These are phyloP conservation scores for Drosophila navojoa DNA, from an alignment of 1,140 invertebrate species.

Conservation along the genomic window DNA sequence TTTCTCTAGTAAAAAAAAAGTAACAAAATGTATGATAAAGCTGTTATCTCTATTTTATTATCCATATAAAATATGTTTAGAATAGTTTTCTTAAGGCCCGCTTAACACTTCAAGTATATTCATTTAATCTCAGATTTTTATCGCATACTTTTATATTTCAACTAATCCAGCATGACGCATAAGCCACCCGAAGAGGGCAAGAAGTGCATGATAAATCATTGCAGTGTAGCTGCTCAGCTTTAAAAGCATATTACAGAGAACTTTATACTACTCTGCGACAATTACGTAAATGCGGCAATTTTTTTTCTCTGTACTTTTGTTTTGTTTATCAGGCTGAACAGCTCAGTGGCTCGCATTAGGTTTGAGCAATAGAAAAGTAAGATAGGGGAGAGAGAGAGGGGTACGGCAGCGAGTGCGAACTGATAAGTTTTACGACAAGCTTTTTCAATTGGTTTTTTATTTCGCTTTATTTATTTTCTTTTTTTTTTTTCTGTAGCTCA, in stretches of 20 bases:
- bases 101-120: neutral
- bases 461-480: too few species aligned
- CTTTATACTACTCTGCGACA: slow-evolving; percentile 7
- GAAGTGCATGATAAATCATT: slow-evolving; percentile 27
- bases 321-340: slow-evolving; percentile 30
- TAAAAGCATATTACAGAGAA: slow-evolving; percentile 15
- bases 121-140: neutral
- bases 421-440: neutral
- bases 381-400: neutral
- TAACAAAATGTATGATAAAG: too few species aligned
- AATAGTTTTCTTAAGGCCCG: neutral
- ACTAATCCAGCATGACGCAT: slow-evolving; percentile 9
- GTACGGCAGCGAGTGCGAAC: neutral
- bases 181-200: neutral
- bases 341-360: slow-evolving; percentile 25
- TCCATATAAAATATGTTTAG: too few species aligned
- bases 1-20: too few species aligned
- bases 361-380: neutral
- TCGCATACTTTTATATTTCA: neutral
- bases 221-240: neutral
- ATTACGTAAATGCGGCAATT: slow-evolving; percentile 48
- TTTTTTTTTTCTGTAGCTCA: too few species aligned
- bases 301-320: too few species aligned
- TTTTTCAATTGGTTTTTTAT: too few species aligned
- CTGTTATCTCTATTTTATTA: too few species aligned